Evolutionary conservation across 1,140 invertebrate genomes (phyloP).

Genomic region (Drosophila elegans): DNA sequence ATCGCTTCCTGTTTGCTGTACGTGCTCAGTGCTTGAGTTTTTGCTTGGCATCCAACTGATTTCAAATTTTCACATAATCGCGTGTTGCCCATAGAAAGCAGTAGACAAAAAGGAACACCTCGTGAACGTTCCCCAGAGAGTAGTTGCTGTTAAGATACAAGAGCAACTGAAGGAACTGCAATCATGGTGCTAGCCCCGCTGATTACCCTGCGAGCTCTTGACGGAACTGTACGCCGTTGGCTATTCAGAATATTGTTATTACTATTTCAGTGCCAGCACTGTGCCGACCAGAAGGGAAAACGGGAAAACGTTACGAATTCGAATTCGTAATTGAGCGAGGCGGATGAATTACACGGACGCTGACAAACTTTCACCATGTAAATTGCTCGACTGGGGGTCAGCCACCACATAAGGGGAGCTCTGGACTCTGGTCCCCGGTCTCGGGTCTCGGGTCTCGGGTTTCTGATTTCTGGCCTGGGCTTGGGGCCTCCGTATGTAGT

Average conservation of each 20-base stretch:
- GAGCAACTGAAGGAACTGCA: neutral
- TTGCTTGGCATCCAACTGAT: slow-evolving; percentile 32
- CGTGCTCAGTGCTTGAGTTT: slow-evolving; percentile 27
- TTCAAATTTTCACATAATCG: slow-evolving; percentile 50
- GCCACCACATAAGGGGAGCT: slow-evolving; percentile 41
- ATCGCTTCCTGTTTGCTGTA: slow-evolving; percentile 27
- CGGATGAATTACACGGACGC: slow-evolving; percentile 68
- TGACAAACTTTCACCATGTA: slow-evolving; percentile 68
- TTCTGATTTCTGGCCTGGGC: slow-evolving; percentile 2
- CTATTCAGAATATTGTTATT: slow-evolving; percentile 4
- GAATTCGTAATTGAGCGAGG: slow-evolving; percentile 59
- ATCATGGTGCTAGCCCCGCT: slow-evolving; percentile 1
- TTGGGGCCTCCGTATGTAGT: neutral
- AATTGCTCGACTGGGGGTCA: slow-evolving; percentile 56
- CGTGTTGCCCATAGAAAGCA: slow-evolving; percentile 14
- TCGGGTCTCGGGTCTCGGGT: neutral
- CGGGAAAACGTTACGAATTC: slow-evolving; percentile 36
- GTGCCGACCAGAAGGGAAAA: slow-evolving; percentile 6
- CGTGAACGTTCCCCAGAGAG: neutral
- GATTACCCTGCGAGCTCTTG: slow-evolving; percentile 15
- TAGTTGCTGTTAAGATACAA: neutral
- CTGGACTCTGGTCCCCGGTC: too few species aligned
- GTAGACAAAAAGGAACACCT: neutral
- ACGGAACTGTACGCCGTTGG: neutral
- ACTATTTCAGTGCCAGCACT: neutral